Percentiles rank a stretch among this genome's conserved stretches.
Evolutionary conservation across 2,797 vertebrate genomes (phyloP).

Genomic region (Fundulus diaphanus): DNA sequence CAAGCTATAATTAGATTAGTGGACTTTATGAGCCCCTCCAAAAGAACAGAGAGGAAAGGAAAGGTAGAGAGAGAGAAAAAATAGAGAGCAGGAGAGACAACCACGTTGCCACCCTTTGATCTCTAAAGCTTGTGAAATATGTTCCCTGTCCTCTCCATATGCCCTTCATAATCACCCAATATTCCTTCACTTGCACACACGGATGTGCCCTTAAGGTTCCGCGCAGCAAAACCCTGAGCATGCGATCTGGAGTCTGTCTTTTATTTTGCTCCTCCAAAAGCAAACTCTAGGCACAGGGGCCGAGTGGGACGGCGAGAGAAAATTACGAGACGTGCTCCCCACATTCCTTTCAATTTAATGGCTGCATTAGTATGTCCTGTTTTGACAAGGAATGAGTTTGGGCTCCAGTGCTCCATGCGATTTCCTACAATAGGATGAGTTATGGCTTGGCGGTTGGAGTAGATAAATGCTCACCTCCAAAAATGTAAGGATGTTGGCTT

Average conservation of each 20-base stretch:
- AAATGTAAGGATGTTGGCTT: slow-evolving; percentile 42
- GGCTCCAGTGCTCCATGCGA: slow-evolving; percentile 41
- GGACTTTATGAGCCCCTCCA: slow-evolving; percentile 60
- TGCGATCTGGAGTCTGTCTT: slow-evolving; percentile 70
- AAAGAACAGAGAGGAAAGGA: slow-evolving; percentile 41
- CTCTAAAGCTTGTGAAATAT: slow-evolving; percentile 59
- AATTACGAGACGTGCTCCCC: slow-evolving; percentile 64
- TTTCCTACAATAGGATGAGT: slow-evolving; percentile 62
- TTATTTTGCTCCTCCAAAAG: slow-evolving; percentile 70
- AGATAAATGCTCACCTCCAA: slow-evolving; percentile 35
- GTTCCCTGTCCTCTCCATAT: slow-evolving; percentile 47
- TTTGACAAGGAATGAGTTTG: slow-evolving; percentile 70
- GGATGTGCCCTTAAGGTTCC: slow-evolving; percentile 54
- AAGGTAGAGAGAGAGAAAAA: slow-evolving; percentile 9
- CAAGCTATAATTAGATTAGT: slow-evolving; percentile 74
- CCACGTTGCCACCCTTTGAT: slow-evolving; percentile 67
- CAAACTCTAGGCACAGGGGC: slow-evolving; percentile 51
- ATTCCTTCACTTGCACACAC: slow-evolving; percentile 36
- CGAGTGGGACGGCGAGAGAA: slow-evolving; percentile 61
- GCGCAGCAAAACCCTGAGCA: slow-evolving; percentile 52
- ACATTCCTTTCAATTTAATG: slow-evolving; percentile 74
- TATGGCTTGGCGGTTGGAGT: slow-evolving; percentile 27
- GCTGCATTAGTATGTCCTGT: slow-evolving; percentile 71
- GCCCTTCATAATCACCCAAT: slow-evolving; percentile 61
- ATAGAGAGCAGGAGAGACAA: slow-evolving; percentile 29